Evolutionary conservation across 2,888 invertebrate genomes (phyloP), one percentile per base, ranked within the genome.

Genomic region (Drosophila birchii): DNA sequence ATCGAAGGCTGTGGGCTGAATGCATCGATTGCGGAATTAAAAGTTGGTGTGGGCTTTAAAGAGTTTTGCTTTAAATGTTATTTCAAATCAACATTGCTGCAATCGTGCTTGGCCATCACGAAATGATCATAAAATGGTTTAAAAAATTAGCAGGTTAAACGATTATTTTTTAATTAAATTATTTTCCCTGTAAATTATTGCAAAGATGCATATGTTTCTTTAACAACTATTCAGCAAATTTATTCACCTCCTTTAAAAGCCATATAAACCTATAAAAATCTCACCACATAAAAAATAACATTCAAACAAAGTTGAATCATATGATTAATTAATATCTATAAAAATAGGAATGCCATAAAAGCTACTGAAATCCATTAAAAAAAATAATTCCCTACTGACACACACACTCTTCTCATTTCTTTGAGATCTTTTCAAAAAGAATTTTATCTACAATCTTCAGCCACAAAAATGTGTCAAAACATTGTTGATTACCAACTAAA

Each of bases 401-500:
- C 59, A 29, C 59, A 20, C 38, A 45, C n/a, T 59, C 14, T 2
- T 39, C 3, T 39, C 29, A 44, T 38, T 38, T 3, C 16, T 26
- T 29, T 14, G 11, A 49, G 18, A 16, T 38, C 16, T 29, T 14
- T n/a, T 18, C 45, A 47, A 47, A 47, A 23, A 45, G 14, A 45
- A 38, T 14, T 18, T 18, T 3, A 2, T 47, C 11, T 0, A 18
- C 32, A 32, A 49, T 51, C 45, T 23, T 5, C 16, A 8, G 18
- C 26, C 45, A 34, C 20, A 43, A 69, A 34, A 32, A 34, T 39
- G 18, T 45, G 59, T n/a, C 67, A 67, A 47, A 69, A 69, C 20
- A 68, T 45, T 67, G 9, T 20, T 32, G 26, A 34, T 16, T 39
- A 20, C 34, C 11, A 68, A 45, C 53, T 45, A 23, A 66, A 62